Percentiles rank a stretch among this genome's conserved stretches.
Evolutionary conservation across 2,888 invertebrate genomes (phyloP).

Genomic region (Helobdella robusta): DNA sequence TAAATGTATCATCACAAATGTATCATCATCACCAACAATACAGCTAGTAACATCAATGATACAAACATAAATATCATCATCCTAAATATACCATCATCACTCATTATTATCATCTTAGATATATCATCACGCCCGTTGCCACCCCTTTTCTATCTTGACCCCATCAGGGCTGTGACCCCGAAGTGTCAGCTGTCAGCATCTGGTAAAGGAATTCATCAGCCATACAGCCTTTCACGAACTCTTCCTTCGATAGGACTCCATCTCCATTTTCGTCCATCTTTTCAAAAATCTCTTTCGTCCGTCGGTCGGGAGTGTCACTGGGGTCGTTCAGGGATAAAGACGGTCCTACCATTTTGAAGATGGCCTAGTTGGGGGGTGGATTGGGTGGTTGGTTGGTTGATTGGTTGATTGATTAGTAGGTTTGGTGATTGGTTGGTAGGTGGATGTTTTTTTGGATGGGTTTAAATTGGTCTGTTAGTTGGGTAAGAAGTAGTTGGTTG

Average conservation of each 20-base stretch:
- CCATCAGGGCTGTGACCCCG: constrained; percentile 27
- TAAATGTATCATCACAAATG: no score
- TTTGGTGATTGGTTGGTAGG: no score
- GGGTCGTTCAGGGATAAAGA: constrained; percentile 52
- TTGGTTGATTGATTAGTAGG: neutral
- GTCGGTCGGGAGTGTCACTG: constrained; percentile 78
- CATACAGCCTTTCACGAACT: constrained; percentile 85
- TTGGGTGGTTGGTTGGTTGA: neutral
- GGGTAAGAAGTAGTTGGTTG: no score
- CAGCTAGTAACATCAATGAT: no score
- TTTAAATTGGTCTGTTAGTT: no score
- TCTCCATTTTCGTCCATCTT: constrained; percentile 99
- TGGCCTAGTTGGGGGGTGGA: constrained; percentile 62
- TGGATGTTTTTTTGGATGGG: no score
- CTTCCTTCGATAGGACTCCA: constrained; percentile 91
- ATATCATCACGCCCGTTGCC: no score
- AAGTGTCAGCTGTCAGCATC: constrained; percentile 45
- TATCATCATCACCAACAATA: no score
- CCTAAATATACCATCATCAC: no score
- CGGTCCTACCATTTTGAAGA: constrained; percentile 98
- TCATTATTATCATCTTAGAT: no score
- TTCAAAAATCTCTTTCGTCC: constrained; percentile 96
- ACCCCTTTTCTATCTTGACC: no score
- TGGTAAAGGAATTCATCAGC: constrained; percentile 43
- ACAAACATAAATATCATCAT: no score